Evolutionary conservation across 2,113 vertebrate species (phyloP).

Genomic region (Dipodomys merriami): DNA sequence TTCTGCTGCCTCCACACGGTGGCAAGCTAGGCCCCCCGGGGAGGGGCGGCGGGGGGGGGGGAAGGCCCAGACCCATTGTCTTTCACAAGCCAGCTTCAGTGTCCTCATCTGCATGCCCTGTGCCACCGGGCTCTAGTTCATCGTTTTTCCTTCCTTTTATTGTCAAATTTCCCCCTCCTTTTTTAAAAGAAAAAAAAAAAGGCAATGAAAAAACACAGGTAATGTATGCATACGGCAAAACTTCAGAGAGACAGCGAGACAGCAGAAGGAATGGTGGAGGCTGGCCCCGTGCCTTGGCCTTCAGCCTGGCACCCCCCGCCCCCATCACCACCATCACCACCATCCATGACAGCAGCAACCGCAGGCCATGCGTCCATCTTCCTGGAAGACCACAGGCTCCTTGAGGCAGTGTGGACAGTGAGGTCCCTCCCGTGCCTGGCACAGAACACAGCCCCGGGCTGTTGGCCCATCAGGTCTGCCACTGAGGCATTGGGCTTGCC

Average conservation of each 20-base stretch:
- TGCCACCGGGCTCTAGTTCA: neutral
- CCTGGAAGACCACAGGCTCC: neutral
- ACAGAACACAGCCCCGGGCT: neutral
- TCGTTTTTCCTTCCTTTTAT: neutral
- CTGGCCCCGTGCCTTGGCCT: neutral
- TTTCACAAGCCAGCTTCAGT: neutral
- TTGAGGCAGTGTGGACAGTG: neutral
- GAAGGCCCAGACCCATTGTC: neutral
- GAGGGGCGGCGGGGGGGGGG: too few species aligned
- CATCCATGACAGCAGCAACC: neutral
- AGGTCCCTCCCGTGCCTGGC: neutral
- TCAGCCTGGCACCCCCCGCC: too few species aligned
- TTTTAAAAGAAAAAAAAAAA: neutral
- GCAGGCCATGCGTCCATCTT: neutral
- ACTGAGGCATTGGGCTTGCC: neutral
- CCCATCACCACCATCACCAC: rapidly evolving
- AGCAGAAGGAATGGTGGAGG: neutral
- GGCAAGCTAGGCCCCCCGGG: neutral
- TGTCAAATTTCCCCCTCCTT: neutral
- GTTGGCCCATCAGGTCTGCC: too few species aligned
- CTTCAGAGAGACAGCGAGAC: neutral
- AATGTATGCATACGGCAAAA: neutral
- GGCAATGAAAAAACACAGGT: neutral
- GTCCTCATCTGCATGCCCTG: neutral
- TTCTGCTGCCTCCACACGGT: too few species aligned